Percentiles rank a stretch among this genome's conserved stretches.
phyloP scores from a whole-genome alignment of 2,888 invertebrate genomes.

The Tenthredo livida region DNA sequence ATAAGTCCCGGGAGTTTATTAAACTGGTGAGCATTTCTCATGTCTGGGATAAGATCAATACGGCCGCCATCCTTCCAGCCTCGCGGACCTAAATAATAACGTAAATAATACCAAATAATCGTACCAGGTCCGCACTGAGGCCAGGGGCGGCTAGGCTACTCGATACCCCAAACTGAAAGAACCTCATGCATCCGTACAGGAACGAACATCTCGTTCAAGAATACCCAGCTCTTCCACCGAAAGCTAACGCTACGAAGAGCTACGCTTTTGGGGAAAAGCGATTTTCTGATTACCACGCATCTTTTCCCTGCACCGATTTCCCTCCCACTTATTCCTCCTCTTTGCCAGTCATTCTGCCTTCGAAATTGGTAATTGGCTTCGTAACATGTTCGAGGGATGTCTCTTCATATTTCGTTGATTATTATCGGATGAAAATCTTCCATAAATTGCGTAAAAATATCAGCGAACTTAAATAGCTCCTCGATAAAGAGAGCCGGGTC shows the following conservation, averaged over 20 bases:
- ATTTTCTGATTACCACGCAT: background rate
- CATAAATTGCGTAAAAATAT: background rate
- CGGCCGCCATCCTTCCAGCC: slow-evolving; percentile 70
- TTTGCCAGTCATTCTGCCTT: background rate
- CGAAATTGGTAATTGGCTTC: background rate
- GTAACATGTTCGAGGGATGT: too few species aligned
- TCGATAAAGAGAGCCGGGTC: slow-evolving; percentile 4
- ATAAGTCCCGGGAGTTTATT: slow-evolving; percentile 79
- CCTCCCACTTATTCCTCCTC: background rate
- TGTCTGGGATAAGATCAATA: slow-evolving; percentile 79
- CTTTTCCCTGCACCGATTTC: background rate
- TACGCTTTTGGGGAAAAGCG: background rate
- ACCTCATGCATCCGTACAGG: background rate
- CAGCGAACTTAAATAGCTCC: background rate
- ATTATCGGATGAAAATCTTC: background rate
- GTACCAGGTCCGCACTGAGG: slow-evolving; percentile 58
- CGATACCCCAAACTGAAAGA: slow-evolving; percentile 1
- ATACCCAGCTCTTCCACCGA: background rate
- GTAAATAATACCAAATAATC: slow-evolving; percentile 74
- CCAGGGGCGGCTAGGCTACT: slow-evolving; percentile 8
- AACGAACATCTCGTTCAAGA: background rate
- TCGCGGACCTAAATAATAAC: slow-evolving; percentile 70
- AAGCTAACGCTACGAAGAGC: background rate
- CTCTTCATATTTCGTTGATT: background rate
- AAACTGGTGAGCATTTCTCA: slow-evolving; percentile 79